Percentiles rank a stretch among this genome's conserved stretches.
These are phyloP conservation scores for Saimiri boliviensis DNA, from an alignment of 2,113 vertebrate species.

Conservation along the genomic window DNA sequence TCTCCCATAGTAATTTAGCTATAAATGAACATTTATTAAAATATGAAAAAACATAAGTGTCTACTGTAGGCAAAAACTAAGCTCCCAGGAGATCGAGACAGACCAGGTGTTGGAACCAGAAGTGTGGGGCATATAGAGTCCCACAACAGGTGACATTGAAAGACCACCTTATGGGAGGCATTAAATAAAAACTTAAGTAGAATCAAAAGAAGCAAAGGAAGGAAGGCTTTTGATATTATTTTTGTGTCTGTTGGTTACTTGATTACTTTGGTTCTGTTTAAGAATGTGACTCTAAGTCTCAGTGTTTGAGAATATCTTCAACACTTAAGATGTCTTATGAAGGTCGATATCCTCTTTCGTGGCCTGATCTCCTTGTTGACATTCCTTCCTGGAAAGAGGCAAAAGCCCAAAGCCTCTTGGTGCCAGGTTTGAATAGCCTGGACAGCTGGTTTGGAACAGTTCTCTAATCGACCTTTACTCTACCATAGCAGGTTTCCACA, in stretches of 20 bases:
- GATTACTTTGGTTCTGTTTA: too few species aligned
- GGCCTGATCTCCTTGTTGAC: neutral
- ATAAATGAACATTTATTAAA: neutral
- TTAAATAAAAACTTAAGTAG: neutral
- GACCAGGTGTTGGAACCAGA: neutral
- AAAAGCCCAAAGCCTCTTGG: neutral
- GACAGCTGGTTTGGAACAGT: neutral
- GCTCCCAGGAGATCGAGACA: neutral
- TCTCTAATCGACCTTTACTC: neutral
- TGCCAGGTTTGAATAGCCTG: neutral
- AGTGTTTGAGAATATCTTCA: neutral
- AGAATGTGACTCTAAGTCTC: neutral
- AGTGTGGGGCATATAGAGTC: neutral
- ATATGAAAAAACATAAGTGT: neutral
- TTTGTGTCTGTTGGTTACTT: neutral
- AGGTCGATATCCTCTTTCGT: accelerated
- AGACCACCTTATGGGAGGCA: neutral
- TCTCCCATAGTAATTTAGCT: neutral
- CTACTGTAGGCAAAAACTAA: neutral
- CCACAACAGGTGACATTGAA: neutral
- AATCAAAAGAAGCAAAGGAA: neutral
- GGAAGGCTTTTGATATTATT: neutral
- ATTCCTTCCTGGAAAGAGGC: neutral
- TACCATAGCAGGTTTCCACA: neutral
- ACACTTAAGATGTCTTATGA: neutral